Evolutionary conservation across 2,888 invertebrate genomes (phyloP).

Genomic region (Leptinotarsa haldemani): DNA sequence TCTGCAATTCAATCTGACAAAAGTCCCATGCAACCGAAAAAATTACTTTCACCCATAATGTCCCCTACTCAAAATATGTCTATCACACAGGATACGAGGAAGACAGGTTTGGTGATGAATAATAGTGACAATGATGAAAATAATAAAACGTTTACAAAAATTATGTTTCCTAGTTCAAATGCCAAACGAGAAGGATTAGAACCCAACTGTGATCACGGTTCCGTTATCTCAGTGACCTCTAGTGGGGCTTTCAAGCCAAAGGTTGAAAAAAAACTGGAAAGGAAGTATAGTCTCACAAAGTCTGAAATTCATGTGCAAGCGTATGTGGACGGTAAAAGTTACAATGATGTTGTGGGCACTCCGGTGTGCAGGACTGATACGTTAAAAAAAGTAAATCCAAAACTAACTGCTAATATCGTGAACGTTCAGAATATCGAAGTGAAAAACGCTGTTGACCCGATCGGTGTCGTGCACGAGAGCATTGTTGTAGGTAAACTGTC

Average conservation of each 20-base stretch:
- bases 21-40: conserved; percentile 54
- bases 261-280: conserved; percentile 53
- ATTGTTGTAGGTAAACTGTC: conserved; percentile 54
- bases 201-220: conserved; percentile 70
- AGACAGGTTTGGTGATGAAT: conserved; percentile 46
- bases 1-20: conserved; percentile 39
- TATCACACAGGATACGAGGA: conserved; percentile 52
- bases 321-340: conserved; percentile 61
- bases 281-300: conserved; percentile 74
- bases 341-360: conserved; percentile 33
- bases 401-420: conserved; percentile 60
- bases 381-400: conserved; percentile 45
- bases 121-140: conserved; percentile 68
- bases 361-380: conserved; percentile 36
- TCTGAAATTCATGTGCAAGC: conserved; percentile 73
- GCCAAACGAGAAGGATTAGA: conserved; percentile 65
- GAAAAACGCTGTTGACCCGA: conserved; percentile 44
- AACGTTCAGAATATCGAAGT: conserved; percentile 58
- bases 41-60: conserved; percentile 60
- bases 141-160: conserved; percentile 70
- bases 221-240: conserved; percentile 79
- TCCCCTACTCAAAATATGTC: conserved; percentile 64
- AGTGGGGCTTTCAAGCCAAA: conserved; percentile 72
- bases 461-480: conserved; percentile 50
- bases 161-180: conserved; percentile 61